Percentiles rank a stretch among this genome's conserved stretches.
phyloP scores from a whole-genome alignment of 2,113 vertebrate species.

The Centrocercus urophasianus region DNA sequence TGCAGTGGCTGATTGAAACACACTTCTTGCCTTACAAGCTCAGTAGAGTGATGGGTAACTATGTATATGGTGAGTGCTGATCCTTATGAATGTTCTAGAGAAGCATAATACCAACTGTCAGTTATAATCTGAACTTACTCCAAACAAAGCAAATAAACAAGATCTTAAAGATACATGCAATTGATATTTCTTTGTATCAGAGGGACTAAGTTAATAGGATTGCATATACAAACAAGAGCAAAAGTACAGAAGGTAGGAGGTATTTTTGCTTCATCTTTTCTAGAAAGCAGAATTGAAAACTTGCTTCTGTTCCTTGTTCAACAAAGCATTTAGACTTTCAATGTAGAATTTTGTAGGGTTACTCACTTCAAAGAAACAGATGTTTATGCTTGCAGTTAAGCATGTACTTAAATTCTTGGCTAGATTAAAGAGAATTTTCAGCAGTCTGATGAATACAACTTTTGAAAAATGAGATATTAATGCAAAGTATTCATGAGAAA shows the following conservation, averaged over 20 bases:
- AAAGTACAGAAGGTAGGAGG: neutral
- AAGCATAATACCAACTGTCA: neutral
- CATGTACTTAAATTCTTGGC: neutral
- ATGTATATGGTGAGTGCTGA: neutral
- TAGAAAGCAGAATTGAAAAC: neutral
- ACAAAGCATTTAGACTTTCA: neutral
- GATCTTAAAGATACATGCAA: rapidly evolving
- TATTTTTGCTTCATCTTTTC: neutral
- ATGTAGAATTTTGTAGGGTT: neutral
- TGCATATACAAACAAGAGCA: neutral
- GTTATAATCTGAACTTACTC: too few species aligned
- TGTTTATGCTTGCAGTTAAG: neutral
- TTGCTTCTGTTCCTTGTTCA: neutral
- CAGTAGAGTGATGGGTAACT: neutral
- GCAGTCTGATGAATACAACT: neutral
- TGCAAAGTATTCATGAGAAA: neutral
- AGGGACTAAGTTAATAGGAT: rapidly evolving
- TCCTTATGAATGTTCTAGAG: neutral
- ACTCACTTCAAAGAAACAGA: neutral
- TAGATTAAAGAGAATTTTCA: neutral
- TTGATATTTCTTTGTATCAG: neutral
- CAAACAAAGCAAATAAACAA: neutral
- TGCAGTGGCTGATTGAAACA: neutral
- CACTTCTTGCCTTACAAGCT: neutral
- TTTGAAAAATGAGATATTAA: neutral